Evolutionary conservation across 1,140 invertebrate species (phyloP), one percentile per base, ranked within the genome.

Genomic region (Pseudomyrmex dendroicus): DNA sequence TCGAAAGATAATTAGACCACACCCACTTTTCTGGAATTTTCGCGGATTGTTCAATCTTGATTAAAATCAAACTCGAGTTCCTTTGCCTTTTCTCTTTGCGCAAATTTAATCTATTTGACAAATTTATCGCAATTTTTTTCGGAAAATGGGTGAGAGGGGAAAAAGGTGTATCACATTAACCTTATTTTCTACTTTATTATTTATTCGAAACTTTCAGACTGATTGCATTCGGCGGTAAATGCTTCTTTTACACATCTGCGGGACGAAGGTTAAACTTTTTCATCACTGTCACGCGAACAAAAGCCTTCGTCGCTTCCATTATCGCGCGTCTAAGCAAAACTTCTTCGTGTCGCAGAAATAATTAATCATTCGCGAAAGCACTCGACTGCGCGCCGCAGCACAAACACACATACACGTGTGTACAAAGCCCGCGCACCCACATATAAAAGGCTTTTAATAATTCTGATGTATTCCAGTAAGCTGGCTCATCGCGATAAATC

Each of bases 1-100:
- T 90, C 77, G 64, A 5, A 61, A 56, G 73, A 88, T 89, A 91
- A 89, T 89, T 82, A 77, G 50, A 44, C 62, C 78, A 89, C 64
- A 80, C 22, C 56, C 57, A 66, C 25, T 50, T 74, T 54, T 48
- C 72, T 35, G 80, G 86, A 88, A 76, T 90, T 90, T 92, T 91
- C 88, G 77, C 77, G 59, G 70, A 25, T 73, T 85, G 88, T 87
- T 92, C 89, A 85, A 91, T 92, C 90, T 91, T 90, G 84, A 89
- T 92, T 92, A 91, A 88, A 84, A 80, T 80, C 54, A 72, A 25
- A 73, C 62, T 67, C 25, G 59, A 73, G 46, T 13, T 35, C 2
- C 48, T 52, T 2, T 52, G 9, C 12, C 13, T 13, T 52, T 7
- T 52, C 12, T 52, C 50, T 52, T 52, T 13, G 63, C 63, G 63